Evolutionary conservation across 2,113 vertebrate genomes (phyloP).

Genomic region (Xenus cinereus): DNA sequence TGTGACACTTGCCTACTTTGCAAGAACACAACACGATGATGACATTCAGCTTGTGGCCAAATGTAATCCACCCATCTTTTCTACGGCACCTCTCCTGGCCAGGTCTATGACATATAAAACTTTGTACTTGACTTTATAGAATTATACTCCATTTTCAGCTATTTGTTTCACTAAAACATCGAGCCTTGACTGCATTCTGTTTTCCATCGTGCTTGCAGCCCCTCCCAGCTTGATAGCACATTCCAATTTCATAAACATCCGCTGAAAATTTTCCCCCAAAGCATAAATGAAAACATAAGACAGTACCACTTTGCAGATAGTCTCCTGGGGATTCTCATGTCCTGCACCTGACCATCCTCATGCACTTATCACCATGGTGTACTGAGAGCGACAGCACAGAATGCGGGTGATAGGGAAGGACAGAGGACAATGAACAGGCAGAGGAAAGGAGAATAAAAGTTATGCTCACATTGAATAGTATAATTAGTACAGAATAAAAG

Average conservation of each 20-base stretch:
- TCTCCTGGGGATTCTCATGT: not conserved
- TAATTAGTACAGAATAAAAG: not conserved
- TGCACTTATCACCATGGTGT: accelerated
- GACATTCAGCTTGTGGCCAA: not conserved
- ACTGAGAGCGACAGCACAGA: not conserved
- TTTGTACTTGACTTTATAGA: not conserved
- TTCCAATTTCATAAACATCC: not conserved
- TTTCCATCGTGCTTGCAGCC: not conserved
- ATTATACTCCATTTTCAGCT: not conserved
- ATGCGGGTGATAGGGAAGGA: not conserved
- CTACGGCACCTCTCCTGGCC: not conserved
- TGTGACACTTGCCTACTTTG: not conserved
- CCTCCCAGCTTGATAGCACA: not conserved
- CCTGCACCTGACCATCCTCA: not conserved
- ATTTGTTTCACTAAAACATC: not conserved
- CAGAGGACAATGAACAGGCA: not conserved
- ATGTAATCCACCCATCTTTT: not conserved
- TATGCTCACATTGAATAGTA: not conserved
- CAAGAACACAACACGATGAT: not conserved
- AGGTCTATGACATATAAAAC: not conserved
- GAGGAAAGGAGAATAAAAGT: not conserved
- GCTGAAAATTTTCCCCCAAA: not conserved
- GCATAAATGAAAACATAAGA: not conserved
- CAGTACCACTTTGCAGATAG: not conserved
- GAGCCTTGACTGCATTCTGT: not conserved